Conservation (phyloP, 2,888 invertebrate genomes). For the Parelbella ahira region DNA sequence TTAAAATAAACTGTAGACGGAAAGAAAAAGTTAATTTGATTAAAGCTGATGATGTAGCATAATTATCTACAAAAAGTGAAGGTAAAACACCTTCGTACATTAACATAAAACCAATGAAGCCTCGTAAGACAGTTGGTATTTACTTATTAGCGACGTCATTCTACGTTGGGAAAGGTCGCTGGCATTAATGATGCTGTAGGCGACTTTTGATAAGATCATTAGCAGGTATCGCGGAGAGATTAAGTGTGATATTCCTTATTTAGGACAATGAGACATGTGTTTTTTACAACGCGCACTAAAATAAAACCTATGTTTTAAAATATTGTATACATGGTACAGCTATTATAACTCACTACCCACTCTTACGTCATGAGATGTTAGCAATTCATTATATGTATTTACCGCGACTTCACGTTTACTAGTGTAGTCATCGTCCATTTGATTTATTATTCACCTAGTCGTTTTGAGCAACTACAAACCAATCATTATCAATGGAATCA, state of each 20-base stretch:
- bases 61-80: slow-evolving; percentile 6
- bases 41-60: too few species aligned
- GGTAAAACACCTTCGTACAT: slow-evolving; percentile 19
- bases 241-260: not conserved
- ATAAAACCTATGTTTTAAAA: not conserved
- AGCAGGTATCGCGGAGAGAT: not conserved
- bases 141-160: slow-evolving; percentile 57
- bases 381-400: slow-evolving; percentile 13
- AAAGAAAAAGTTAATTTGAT: not conserved
- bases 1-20: too few species aligned
- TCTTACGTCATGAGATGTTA: slow-evolving; percentile 21
- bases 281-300: slow-evolving; percentile 28
- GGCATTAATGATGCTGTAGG: slow-evolving; percentile 46
- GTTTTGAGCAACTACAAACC: slow-evolving; percentile 13
- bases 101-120: slow-evolving; percentile 48
- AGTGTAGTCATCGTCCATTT: slow-evolving; percentile 14
- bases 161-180: slow-evolving; percentile 52
- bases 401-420: not conserved
- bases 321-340: not conserved
- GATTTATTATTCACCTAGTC: slow-evolving; percentile 18
- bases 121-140: slow-evolving; percentile 49
- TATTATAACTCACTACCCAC: slow-evolving; percentile 1
- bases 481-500: slow-evolving; percentile 21
- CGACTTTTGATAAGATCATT: slow-evolving; percentile 38
- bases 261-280: not conserved